Evolutionary conservation across 2,888 invertebrate species (phyloP), one percentile per base, ranked within the genome.

Genomic region (Cactoblastis cactorum): DNA sequence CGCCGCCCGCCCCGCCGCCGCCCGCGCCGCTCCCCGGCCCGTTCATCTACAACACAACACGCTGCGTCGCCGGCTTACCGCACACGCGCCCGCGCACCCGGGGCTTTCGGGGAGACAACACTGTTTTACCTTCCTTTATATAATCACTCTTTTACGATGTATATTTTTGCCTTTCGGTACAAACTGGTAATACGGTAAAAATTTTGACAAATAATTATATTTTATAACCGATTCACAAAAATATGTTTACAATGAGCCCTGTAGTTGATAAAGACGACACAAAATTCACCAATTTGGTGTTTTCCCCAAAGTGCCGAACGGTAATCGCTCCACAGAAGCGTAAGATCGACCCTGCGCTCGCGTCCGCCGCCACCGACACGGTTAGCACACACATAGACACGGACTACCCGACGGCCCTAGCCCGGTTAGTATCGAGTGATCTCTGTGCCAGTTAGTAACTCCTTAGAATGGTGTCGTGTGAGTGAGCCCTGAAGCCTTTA

Each of bases 31-130:
- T 65, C 63, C 58, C 69, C 58, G 68, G 59, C 65, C 67, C 67
- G 62, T 67, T 94, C 91, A 95, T 94, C 95, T 95, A 92, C 82
- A 90, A 83, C 79, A 60, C 64, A 57, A 49, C 56, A 53, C 57
- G 59, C 63, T 58, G 54, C 53, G 53, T 50, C 46, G 54, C 55
- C 59, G 48, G 56, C 55, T 28, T 35, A 55, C 59, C 54, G 50
- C 62, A 45, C 63, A n/a, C 59, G 28, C 45, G 38, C 52, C 53
- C 22, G 22, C 22, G 3, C 22, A 28, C 28, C 28, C 28, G 28
- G 28, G 28, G 22, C 22, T 22, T 22, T 3, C 5, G 28, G 9
- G 8, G 28, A 6, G 28, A 28, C 4, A 9, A 9, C 9, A 9
- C 28, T 28, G 8, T 28, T 28, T 28, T n/a, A n/a, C n/a, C n/a